Evolutionary conservation across 2,797 vertebrate species (phyloP), one percentile per base, ranked within the genome.

Genomic region (Epinephelus coioides): DNA sequence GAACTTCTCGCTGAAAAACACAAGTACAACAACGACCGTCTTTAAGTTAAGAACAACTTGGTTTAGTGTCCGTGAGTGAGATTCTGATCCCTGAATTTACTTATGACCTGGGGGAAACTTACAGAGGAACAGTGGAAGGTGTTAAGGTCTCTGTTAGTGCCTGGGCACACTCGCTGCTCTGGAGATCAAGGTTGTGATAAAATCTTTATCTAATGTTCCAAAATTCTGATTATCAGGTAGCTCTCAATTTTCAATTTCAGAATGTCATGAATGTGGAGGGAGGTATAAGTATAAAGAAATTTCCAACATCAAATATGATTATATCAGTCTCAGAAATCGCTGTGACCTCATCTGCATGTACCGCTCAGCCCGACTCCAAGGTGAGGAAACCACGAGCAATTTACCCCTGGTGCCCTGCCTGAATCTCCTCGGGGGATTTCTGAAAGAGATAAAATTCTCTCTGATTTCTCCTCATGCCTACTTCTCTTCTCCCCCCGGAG

Each of bases 1-100:
- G 90, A 99, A 99, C 88, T 96, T 97, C 94, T 99, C 98, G 87
- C 98, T 99, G 92, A 66, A 95, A 78, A 57, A 67, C 18, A 91
- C 27, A 60, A 56, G 0, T 60, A 27, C 18, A 73, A 73, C 47
- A 51, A 1, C 17, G 15, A 5, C 44, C 1, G 10, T 1, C 0
- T 50, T 38, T 8, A 43, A 11, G 21, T 63, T 34, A 1, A 15
- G 19, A 53, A 15, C 3, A 13, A 67, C n/a, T n/a, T n/a, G 23
- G 56, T 55, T 74, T 38, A 4, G 50, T 34, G 5, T 47, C 3
- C 1, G 1, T 10, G 18, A 17, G 7, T 5, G 17, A 50, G 40
- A 12, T 3, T 67, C 21, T 23, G 73, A 4, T 12, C 21, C 10
- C 21, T 1, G 0, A 21, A 1, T 1, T 51, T 62, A 67, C 60